Evolutionary conservation across 1,140 invertebrate species (phyloP).

Genomic region (Sitobion miscanthi): DNA sequence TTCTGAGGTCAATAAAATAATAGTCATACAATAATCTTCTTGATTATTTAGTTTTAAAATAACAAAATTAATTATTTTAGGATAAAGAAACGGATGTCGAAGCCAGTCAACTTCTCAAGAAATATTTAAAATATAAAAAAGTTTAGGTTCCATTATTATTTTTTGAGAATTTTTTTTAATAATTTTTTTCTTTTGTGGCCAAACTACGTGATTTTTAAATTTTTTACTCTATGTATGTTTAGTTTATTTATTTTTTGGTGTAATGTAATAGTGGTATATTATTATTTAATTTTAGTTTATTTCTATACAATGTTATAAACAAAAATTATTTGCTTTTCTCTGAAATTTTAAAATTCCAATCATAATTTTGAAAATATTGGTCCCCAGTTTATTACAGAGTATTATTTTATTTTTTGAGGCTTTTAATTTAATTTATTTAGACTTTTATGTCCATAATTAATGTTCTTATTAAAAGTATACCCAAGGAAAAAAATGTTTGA

Average conservation of each 20-base stretch:
- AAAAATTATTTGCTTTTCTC: background rate
- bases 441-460: background rate
- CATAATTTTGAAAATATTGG: background rate
- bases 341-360: background rate
- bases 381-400: background rate
- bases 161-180: background rate
- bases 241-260: constrained; percentile 22
- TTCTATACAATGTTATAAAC: background rate
- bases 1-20: constrained; percentile 58
- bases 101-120: constrained; percentile 47
- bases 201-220: constrained; percentile 29
- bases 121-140: constrained; percentile 53
- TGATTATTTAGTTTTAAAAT: background rate
- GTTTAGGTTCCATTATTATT: background rate
- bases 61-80: constrained; percentile 12
- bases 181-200: background rate
- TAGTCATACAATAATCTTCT: background rate
- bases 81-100: constrained; percentile 43
- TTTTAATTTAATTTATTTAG: background rate
- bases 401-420: background rate
- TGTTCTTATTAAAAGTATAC: background rate
- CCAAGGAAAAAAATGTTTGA: background rate
- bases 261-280: background rate
- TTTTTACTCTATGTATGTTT: background rate
- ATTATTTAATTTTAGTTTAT: background rate